Evolutionary conservation across 2,888 invertebrate genomes (phyloP).

Genomic region (Drosophila yooni): DNA sequence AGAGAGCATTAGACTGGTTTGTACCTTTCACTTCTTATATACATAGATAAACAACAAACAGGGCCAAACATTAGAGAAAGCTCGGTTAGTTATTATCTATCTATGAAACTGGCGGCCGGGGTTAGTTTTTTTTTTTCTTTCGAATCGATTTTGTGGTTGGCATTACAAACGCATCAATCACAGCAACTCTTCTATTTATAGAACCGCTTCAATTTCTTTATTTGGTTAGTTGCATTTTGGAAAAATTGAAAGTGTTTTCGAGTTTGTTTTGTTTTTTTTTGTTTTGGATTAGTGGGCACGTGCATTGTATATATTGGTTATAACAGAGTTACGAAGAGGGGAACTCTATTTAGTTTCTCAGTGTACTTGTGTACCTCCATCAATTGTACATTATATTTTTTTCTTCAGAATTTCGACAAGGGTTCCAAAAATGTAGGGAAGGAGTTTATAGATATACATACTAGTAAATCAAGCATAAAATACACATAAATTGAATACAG

Average conservation of each 20-base stretch:
- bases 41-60: constrained; percentile 60
- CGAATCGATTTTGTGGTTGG: constrained; percentile 23
- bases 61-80: constrained; percentile 62
- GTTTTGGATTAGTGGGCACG: constrained; percentile 65
- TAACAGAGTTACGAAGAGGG: constrained; percentile 33
- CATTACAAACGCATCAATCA: constrained; percentile 76
- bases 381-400: constrained; percentile 15
- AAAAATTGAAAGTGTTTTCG: constrained; percentile 54
- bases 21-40: constrained; percentile 67
- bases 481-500: constrained; percentile 43
- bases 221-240: constrained; percentile 49
- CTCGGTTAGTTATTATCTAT: constrained; percentile 71
- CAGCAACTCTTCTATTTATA: constrained; percentile 31
- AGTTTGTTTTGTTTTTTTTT: constrained; percentile 11
- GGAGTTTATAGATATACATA: constrained; percentile 45
- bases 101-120: constrained; percentile 49
- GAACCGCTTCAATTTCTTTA: constrained; percentile 25
- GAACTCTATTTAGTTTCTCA: constrained; percentile 26
- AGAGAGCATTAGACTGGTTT: constrained; percentile 83
- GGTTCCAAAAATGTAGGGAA: constrained; percentile 35
- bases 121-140: constrained; percentile 34
- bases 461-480: constrained; percentile 60
- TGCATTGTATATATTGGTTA: constrained; percentile 53
- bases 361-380: constrained; percentile 68
- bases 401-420: constrained; percentile 57